Evolutionary conservation across 1,140 invertebrate genomes (phyloP).

Genomic region (Arion vulgaris): DNA sequence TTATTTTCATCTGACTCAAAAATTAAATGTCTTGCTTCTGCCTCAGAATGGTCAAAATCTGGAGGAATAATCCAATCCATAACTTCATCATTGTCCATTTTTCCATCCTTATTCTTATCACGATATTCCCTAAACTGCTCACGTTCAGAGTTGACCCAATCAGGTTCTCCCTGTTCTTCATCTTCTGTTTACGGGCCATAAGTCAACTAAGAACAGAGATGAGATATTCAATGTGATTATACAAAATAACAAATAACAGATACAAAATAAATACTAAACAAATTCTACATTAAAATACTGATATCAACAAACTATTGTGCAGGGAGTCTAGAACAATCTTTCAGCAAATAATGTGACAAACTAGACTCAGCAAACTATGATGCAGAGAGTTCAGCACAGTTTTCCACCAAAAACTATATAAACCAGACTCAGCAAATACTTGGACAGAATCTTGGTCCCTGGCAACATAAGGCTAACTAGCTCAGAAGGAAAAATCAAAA

Average conservation of each 20-base stretch:
- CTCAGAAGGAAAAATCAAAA: too few relatives aligned
- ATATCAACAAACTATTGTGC: too few relatives aligned
- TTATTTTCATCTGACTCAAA: constrained; percentile 93
- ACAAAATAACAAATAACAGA: background rate
- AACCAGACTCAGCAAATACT: too few relatives aligned
- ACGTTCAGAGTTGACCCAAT: constrained; percentile 95
- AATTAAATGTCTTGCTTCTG: constrained; percentile 95
- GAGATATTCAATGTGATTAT: constrained; percentile 35
- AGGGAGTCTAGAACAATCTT: too few relatives aligned
- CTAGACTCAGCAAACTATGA: too few relatives aligned
- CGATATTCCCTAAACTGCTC: constrained; percentile 86
- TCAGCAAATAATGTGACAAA: too few relatives aligned
- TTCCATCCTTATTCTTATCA: constrained; percentile 91
- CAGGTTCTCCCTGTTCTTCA: constrained; percentile 83
- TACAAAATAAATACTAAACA: background rate
- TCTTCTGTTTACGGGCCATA: constrained; percentile 73
- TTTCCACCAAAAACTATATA: too few relatives aligned
- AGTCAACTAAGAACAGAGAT: constrained; percentile 59
- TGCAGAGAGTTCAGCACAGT: too few relatives aligned
- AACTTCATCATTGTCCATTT: constrained; percentile 89
- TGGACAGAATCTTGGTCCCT: too few relatives aligned
- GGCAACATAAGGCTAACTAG: too few relatives aligned
- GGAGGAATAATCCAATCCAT: constrained; percentile 93
- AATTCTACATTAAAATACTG: too few relatives aligned
- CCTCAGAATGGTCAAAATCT: constrained; percentile 97